Evolutionary conservation across 2,113 vertebrate genomes (phyloP).

Genomic region (Atherinomorus stipes): DNA sequence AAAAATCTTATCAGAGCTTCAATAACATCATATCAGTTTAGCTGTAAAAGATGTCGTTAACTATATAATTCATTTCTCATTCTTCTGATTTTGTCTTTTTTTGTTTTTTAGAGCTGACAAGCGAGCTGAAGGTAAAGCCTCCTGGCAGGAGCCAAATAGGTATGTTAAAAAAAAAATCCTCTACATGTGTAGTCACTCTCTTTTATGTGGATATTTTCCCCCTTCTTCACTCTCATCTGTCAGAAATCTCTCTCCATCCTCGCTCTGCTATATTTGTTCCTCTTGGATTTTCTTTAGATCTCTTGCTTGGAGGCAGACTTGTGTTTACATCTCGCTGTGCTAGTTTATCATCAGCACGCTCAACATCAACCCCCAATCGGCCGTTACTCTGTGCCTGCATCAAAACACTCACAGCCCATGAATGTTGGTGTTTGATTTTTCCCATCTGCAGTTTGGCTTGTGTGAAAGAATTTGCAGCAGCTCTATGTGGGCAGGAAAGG

Average conservation of each 20-base stretch:
- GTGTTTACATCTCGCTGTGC: conserved; percentile 22
- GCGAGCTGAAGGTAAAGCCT: conserved; percentile 78
- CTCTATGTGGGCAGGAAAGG: no score
- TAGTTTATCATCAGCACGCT: conserved; percentile 11
- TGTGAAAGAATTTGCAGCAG: no score
- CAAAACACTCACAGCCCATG: neutral
- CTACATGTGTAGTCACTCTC: neutral
- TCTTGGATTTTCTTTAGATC: neutral
- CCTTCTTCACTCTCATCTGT: neutral
- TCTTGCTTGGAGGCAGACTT: neutral
- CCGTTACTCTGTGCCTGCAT: conserved; percentile 16
- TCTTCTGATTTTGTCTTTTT: conserved; percentile 17
- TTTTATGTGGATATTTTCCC: neutral
- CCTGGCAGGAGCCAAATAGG: conserved; percentile 79
- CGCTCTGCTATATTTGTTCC: neutral
- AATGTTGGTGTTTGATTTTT: no score
- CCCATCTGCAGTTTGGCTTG: no score
- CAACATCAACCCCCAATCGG: conserved; percentile 16
- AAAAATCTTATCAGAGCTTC: conserved; percentile 20
- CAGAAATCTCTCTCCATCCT: neutral
- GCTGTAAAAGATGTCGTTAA: neutral
- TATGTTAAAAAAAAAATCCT: conserved; percentile 51
- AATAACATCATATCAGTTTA: neutral
- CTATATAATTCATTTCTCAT: neutral
- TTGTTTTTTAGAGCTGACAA: conserved; percentile 79